Evolutionary conservation across 2,888 invertebrate genomes (phyloP), one percentile per base, ranked within the genome.

Genomic region (Platycheirus rosarum): DNA sequence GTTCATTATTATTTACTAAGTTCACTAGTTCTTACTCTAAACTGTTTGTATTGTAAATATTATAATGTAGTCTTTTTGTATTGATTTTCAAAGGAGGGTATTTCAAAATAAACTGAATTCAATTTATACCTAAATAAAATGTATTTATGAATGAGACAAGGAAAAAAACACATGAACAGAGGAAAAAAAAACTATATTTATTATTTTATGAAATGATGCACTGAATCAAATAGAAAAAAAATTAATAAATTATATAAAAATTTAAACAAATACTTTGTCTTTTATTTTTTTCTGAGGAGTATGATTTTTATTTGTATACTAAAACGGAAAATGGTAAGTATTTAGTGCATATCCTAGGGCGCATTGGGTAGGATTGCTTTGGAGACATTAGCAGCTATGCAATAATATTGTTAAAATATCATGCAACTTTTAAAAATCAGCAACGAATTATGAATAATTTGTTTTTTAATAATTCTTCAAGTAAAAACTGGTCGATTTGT

Each of bases 161-260:
- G 44, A 63, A 73, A 68, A 63, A 70, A 71, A 75, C 69, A 40
- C 70, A 60, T 29, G 53, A 23, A 51, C 35, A 71, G 63, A n/a
- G n/a, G 71, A 49, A 57, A 79, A 71, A n/a, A 70, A 60, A 87
- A 87, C 79, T 85, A 86, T 88, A 87, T 86, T 85, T 85, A 86
- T 85, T 85, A 85, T 87, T 86, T 85, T 84, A 87, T 85, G 86
- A 87, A 87, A 89, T 87, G 88, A 89, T 89, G 89, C 89, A 89
- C 89, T 89, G 89, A 89, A 89, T 89, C 88, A 89, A 89, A 89
- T 89, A 89, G 89, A 85, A 86, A 87, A 78, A 87, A 87, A 88
- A 73, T 86, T 86, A 87, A 87, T 87, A 86, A 86, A 86, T 85
- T 86, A 87, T 85, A 85, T 80, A 78, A 86, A 85, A 85, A 79